These are phyloP conservation scores for Ormyrus nitidulus DNA, from an alignment of 2,888 invertebrate species.

Conservation along the genomic window DNA sequence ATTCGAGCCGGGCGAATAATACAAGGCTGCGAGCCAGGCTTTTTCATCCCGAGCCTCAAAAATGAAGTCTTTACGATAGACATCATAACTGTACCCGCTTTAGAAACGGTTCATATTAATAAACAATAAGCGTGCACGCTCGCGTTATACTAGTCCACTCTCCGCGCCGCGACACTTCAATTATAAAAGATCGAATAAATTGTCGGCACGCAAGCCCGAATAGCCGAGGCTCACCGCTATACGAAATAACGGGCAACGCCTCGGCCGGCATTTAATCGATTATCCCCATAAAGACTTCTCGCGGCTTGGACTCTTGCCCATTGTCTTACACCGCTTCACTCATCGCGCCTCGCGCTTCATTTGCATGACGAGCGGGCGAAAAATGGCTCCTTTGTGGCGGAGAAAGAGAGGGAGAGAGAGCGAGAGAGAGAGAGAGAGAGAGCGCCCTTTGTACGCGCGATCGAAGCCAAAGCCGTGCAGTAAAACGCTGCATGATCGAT, in stretches of 20 bases:
- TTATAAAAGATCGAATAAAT: slow-evolving; percentile 15
- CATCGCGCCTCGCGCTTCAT: slow-evolving; percentile 12
- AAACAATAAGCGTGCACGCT: not conserved
- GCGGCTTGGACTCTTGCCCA: not conserved
- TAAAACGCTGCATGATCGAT: slow-evolving; percentile 39
- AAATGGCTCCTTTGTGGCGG: not conserved
- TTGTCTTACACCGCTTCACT: slow-evolving; percentile 19
- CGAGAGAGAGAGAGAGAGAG: not conserved
- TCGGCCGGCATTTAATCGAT: slow-evolving; percentile 40
- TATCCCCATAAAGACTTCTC: slow-evolving; percentile 3
- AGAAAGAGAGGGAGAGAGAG: not conserved
- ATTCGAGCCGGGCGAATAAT: too few relatives aligned
- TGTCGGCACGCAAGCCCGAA: not conserved
- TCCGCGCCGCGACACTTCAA: not conserved
- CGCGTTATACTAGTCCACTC: not conserved
- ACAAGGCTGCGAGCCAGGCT: too few relatives aligned
- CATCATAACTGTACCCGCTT: too few relatives aligned
- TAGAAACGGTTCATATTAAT: too few relatives aligned
- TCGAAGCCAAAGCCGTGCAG: not conserved
- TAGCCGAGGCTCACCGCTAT: slow-evolving; percentile 12
- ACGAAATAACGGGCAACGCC: slow-evolving; percentile 35
- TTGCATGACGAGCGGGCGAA: slow-evolving; percentile 18
- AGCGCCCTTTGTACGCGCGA: not conserved
- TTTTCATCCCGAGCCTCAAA: too few relatives aligned
- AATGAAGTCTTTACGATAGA: not conserved